Conservation (phyloP, 2,888 invertebrate genomes). For the Parnassius glacialis region DNA sequence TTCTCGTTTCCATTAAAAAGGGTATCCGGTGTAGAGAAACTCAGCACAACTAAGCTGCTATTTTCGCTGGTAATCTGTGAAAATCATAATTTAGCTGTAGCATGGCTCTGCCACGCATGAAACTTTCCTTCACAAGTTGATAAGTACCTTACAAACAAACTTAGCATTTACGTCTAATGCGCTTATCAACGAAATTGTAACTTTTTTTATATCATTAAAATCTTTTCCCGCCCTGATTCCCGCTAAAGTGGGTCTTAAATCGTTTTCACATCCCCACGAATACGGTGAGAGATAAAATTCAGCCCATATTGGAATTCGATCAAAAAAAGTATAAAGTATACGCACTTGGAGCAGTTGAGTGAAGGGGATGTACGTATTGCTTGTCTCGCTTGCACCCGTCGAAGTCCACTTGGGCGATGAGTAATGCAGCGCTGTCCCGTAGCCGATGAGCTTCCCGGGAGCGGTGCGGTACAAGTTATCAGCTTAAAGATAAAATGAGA, state of each 20-base stretch:
- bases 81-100: too few relatives aligned
- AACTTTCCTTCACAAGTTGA: too few relatives aligned
- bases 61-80: too few relatives aligned
- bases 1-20: too few relatives aligned
- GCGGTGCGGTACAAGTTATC: constrained; percentile 9
- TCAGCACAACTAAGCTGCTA: too few relatives aligned
- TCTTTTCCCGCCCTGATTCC: neutral
- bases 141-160: too few relatives aligned
- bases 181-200: too few relatives aligned
- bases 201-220: constrained; percentile 3
- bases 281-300: constrained; percentile 11
- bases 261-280: constrained; percentile 8
- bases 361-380: neutral
- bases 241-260: neutral
- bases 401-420: constrained; percentile 9
- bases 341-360: neutral
- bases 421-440: constrained; percentile 37
- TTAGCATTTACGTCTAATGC: too few relatives aligned
- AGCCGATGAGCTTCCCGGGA: constrained; percentile 45
- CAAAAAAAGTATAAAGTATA: constrained; percentile 13
- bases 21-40: too few relatives aligned
- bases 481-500: neutral
- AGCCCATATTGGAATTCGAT: constrained; percentile 15
- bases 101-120: too few relatives aligned
- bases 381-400: constrained; percentile 39